Percentiles rank a stretch among this genome's conserved stretches.
phyloP scores from a whole-genome alignment of 2,888 invertebrate genomes.

The Himalopsyche anomala region DNA sequence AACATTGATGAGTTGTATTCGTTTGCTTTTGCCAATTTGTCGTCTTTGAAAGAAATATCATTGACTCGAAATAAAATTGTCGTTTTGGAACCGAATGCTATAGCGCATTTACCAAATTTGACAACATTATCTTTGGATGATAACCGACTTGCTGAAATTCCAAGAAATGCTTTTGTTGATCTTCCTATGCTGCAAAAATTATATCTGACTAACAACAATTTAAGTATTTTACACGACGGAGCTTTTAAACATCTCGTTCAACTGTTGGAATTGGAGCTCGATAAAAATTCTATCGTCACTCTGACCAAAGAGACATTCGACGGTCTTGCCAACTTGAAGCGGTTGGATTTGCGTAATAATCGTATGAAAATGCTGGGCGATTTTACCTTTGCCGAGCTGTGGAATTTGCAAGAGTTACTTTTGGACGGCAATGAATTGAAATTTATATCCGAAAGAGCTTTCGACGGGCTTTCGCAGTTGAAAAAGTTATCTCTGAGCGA shows the following conservation, averaged over 20 bases:
- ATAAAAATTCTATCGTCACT: conserved; percentile 85
- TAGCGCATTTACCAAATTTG: conserved; percentile 84
- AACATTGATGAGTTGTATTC: conserved; percentile 83
- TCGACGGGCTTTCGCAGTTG: conserved; percentile 85
- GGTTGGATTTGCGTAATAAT: conserved; percentile 86
- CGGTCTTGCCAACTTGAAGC: conserved; percentile 84
- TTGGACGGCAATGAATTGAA: conserved; percentile 83
- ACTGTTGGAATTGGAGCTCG: conserved; percentile 88
- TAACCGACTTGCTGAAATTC: conserved; percentile 86
- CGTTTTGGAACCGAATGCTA: conserved; percentile 81
- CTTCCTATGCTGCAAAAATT: conserved; percentile 85
- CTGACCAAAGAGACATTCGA: conserved; percentile 87
- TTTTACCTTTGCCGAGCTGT: conserved; percentile 87
- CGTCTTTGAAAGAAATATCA: conserved; percentile 81
- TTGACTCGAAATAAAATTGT: conserved; percentile 84
- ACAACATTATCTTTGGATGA: conserved; percentile 84
- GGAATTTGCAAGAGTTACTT: conserved; percentile 83
- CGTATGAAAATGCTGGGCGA: conserved; percentile 87
- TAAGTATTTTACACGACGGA: conserved; percentile 89
- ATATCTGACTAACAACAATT: conserved; percentile 89
- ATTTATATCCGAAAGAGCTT: conserved; percentile 86
- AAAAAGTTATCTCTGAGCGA: conserved; percentile 84
- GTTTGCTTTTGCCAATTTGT: conserved; percentile 85
- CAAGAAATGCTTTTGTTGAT: conserved; percentile 84
- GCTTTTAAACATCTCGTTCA: conserved; percentile 86